phyloP scores from a whole-genome alignment of 2,888 invertebrate species.

The Mythimna loreyi region DNA sequence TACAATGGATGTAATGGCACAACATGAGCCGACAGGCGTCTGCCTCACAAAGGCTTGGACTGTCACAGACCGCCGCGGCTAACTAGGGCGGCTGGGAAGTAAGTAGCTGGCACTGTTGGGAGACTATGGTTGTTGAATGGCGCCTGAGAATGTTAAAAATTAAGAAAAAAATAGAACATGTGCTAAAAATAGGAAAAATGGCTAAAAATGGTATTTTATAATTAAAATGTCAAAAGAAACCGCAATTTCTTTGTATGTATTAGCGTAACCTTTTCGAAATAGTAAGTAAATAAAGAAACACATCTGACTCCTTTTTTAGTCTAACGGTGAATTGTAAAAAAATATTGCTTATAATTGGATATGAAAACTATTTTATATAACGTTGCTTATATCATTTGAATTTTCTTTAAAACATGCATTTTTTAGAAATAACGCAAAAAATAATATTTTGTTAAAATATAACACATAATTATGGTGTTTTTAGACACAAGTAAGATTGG shows the following conservation, averaged over 20 bases:
- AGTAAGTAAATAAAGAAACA: neutral
- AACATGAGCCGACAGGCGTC: slow-evolving; percentile 75
- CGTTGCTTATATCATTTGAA: too few species aligned
- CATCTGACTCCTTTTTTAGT: neutral
- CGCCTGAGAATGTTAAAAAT: too few species aligned
- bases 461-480: neutral
- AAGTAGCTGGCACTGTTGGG: slow-evolving; percentile 61
- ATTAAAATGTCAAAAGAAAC: neutral
- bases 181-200: too few species aligned
- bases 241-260: too few species aligned
- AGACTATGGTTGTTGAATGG: slow-evolving; percentile 7
- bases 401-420: too few species aligned
- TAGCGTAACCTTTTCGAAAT: too few species aligned
- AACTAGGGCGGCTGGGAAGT: slow-evolving; percentile 70
- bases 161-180: too few species aligned
- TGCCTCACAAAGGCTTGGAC: slow-evolving; percentile 75
- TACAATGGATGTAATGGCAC: slow-evolving; percentile 79
- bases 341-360: neutral
- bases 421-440: neutral
- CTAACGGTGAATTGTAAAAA: neutral
- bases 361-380: neutral
- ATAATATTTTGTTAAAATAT: neutral
- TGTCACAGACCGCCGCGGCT: slow-evolving; percentile 74
- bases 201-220: too few species aligned
- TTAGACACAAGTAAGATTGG: neutral